These are phyloP conservation scores for Thalassarche chlororhynchos DNA, from an alignment of 2,113 vertebrate genomes.

Conservation along the genomic window DNA sequence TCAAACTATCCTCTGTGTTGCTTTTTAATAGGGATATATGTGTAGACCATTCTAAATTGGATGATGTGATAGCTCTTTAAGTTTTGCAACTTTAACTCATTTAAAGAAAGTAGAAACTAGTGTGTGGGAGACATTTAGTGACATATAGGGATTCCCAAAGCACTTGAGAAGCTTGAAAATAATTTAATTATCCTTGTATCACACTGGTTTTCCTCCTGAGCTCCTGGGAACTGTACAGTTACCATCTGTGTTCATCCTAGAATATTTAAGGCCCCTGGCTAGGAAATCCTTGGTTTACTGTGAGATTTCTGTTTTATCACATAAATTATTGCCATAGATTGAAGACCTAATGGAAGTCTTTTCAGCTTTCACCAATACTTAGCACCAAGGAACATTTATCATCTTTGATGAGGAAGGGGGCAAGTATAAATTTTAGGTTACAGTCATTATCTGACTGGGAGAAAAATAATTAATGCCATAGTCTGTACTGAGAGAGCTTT, in stretches of 20 bases:
- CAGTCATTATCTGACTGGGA: background rate
- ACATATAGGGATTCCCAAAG: background rate
- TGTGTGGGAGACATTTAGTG: background rate
- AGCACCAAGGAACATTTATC: background rate
- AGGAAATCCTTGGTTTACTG: background rate
- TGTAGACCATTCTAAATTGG: background rate
- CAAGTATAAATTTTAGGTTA: background rate
- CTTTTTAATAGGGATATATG: background rate
- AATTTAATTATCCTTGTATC: background rate
- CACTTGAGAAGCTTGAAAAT: background rate
- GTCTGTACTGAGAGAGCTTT: background rate
- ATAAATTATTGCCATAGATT: background rate
- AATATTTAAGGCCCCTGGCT: background rate
- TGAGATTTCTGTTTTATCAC: background rate
- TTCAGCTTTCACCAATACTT: background rate
- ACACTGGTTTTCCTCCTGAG: background rate
- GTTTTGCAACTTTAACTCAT: background rate
- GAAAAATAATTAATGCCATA: constrained; percentile 4
- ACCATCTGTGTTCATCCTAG: background rate
- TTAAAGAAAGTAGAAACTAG: background rate
- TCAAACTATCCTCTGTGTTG: background rate
- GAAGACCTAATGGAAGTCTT: background rate
- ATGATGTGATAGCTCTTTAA: background rate
- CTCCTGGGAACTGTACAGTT: background rate
- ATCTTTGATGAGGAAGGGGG: background rate